These are phyloP conservation scores for Tethya wilhelma DNA, from an alignment of 37 sponge, comb jelly and placozoan species.

Conservation along the genomic window DNA sequence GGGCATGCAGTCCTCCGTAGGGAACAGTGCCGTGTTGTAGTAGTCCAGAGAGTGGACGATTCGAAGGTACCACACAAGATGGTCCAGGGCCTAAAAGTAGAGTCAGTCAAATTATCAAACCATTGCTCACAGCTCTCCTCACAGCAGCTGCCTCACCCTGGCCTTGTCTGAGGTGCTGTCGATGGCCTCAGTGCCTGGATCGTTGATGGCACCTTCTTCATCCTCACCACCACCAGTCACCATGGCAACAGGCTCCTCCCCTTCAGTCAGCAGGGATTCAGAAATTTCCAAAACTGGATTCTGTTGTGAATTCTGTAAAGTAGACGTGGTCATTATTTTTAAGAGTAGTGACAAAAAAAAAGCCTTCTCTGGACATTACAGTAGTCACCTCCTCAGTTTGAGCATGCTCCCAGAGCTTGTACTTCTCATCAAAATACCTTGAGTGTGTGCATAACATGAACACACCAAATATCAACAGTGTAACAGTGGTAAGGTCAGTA, in stretches of 20 bases:
- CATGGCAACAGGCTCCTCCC: conserved; percentile 33
- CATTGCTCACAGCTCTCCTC: background rate
- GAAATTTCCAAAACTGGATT: conserved; percentile 39
- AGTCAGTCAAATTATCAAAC: background rate
- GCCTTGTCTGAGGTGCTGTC: conserved; percentile 9
- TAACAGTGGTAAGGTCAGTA: no score
- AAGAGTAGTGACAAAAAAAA: background rate
- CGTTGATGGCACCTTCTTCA: conserved; percentile 62
- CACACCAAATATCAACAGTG: background rate
- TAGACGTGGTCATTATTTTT: background rate
- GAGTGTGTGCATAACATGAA: background rate
- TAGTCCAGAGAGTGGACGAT: conserved; percentile 93
- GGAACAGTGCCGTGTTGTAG: conserved; percentile 72
- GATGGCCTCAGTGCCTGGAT: conserved; percentile 49
- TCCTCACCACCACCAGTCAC: conserved; percentile 50
- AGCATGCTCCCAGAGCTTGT: conserved; percentile 67
- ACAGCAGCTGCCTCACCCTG: conserved; percentile 17
- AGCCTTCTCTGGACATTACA: background rate
- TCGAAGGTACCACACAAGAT: conserved; percentile 84
- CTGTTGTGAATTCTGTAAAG: background rate
- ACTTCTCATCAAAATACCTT: conserved; percentile 64
- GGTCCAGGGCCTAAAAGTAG: conserved; percentile 67
- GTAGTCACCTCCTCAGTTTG: conserved; percentile 4
- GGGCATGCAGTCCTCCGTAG: conserved; percentile 91
- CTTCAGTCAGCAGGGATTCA: conserved; percentile 22